These are phyloP conservation scores for Helicoverpa armigera DNA, from an alignment of 1,140 invertebrate genomes.

Conservation along the genomic window DNA sequence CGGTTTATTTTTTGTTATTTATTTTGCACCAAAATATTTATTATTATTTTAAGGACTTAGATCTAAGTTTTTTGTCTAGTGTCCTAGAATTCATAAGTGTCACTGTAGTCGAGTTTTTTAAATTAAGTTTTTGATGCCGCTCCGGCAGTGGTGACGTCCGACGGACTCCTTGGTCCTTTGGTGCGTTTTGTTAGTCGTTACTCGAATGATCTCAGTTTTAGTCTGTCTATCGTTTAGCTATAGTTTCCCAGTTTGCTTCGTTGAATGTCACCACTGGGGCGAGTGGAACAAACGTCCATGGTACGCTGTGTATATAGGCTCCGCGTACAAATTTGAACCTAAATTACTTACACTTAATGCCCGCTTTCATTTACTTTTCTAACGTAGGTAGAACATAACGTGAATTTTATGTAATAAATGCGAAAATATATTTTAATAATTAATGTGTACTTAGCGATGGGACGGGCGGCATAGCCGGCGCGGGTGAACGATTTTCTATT, in stretches of 20 bases:
- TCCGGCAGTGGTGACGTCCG: conserved; percentile 65
- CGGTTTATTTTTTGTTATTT: conserved; percentile 74
- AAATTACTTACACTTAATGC: conserved; percentile 80
- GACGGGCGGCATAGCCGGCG: conserved; percentile 82
- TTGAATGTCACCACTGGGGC: conserved; percentile 66
- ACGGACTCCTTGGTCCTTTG: conserved; percentile 51
- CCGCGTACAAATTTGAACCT: conserved; percentile 84
- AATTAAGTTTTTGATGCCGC: conserved; percentile 82
- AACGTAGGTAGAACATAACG: conserved; percentile 85
- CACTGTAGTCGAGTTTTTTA: conserved; percentile 81
- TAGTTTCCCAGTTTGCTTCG: conserved; percentile 54
- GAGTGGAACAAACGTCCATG: conserved; percentile 84
- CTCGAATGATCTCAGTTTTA: conserved; percentile 71
- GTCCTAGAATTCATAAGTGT: conserved; percentile 83
- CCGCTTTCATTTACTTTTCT: conserved; percentile 84
- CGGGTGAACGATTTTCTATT: conserved; percentile 72
- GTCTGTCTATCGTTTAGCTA: conserved; percentile 63
- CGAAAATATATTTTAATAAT: conserved; percentile 87
- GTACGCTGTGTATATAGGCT: conserved; percentile 85
- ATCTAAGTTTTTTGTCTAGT: conserved; percentile 83
- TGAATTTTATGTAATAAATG: conserved; percentile 87
- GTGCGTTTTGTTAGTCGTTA: conserved; percentile 56
- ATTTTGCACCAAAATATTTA: conserved; percentile 85
- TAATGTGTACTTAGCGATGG: conserved; percentile 83
- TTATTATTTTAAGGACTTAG: conserved; percentile 79